Conservation (phyloP, 2,113 vertebrate species). For the Fregata magnificens region DNA sequence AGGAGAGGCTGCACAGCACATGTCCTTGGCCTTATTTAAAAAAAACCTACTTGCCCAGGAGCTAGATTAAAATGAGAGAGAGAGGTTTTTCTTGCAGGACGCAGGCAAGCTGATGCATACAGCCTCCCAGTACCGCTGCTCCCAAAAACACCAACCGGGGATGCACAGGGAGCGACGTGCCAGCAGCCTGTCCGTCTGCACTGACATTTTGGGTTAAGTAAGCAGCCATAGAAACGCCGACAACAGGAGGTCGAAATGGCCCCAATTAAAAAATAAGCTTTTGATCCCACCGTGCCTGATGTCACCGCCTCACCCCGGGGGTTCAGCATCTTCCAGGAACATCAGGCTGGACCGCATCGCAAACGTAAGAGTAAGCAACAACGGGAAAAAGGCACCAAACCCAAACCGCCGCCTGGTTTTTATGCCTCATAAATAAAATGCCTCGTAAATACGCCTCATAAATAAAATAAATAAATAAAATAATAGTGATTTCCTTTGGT, state of each 20-base stretch:
- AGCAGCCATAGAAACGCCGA: fast-evolving
- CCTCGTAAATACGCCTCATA: fast-evolving
- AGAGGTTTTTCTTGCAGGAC: neutral
- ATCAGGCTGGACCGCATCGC: fast-evolving
- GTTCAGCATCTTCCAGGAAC: neutral
- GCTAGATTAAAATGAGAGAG: neutral
- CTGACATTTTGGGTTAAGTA: neutral
- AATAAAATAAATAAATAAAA: neutral
- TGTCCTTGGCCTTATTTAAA: neutral
- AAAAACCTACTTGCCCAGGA: neutral
- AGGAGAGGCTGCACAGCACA: neutral
- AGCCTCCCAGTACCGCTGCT: fast-evolving
- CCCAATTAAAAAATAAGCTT: neutral
- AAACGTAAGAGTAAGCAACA: neutral
- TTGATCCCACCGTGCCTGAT: neutral
- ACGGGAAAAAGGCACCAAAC: neutral
- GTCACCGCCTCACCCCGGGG: neutral
- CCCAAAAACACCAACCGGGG: fast-evolving
- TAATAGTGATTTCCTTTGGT: neutral
- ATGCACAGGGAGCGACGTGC: fast-evolving
- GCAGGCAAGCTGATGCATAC: fast-evolving
- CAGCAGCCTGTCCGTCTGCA: neutral
- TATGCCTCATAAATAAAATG: neutral
- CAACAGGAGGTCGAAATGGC: neutral
- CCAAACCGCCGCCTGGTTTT: neutral